Conservation (phyloP, 2,888 invertebrate genomes). For the Clostera curtula region DNA sequence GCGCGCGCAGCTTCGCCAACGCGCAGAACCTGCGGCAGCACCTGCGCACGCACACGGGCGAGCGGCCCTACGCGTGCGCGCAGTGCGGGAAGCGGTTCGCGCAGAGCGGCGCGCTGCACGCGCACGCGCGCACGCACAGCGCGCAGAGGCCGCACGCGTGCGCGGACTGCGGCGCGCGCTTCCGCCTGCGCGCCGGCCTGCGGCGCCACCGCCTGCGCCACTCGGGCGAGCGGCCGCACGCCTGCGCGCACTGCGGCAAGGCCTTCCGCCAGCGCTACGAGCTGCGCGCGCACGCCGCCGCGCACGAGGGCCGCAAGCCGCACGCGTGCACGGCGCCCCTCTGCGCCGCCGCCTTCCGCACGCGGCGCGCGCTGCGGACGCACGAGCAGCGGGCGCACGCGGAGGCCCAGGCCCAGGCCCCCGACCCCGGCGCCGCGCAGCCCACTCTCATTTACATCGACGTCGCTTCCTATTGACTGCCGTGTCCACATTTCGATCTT, state of each 20-base stretch:
- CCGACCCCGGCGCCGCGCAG: neutral
- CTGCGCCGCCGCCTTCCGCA: constrained; percentile 75
- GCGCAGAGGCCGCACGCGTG: constrained; percentile 74
- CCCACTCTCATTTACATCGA: too few relatives aligned
- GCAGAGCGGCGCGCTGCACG: constrained; percentile 78
- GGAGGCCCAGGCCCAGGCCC: neutral
- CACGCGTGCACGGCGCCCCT: constrained; percentile 67
- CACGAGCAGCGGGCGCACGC: constrained; percentile 64
- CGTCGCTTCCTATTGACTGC: too few relatives aligned
- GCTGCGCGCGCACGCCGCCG: constrained; percentile 66
- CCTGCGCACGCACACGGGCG: constrained; percentile 75
- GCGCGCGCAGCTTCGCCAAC: constrained; percentile 75
- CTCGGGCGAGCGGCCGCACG: constrained; percentile 77
- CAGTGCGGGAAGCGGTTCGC: constrained; percentile 78
- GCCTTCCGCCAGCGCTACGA: constrained; percentile 76
- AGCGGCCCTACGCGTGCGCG: constrained; percentile 73
- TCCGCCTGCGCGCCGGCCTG: constrained; percentile 74
- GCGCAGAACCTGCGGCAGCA: constrained; percentile 77
- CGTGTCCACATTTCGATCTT: too few relatives aligned
- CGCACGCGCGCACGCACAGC: constrained; percentile 76
- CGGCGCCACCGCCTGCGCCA: constrained; percentile 75
- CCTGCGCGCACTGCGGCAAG: constrained; percentile 72
- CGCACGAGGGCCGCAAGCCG: constrained; percentile 72
- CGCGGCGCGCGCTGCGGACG: constrained; percentile 42
- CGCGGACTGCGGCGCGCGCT: constrained; percentile 75